A percentile compares a stretch with the other conserved stretches of the same genome.
These are phyloP conservation scores for Antheraea assamensis DNA, from an alignment of 2,888 invertebrate genomes.

Conservation along the genomic window DNA sequence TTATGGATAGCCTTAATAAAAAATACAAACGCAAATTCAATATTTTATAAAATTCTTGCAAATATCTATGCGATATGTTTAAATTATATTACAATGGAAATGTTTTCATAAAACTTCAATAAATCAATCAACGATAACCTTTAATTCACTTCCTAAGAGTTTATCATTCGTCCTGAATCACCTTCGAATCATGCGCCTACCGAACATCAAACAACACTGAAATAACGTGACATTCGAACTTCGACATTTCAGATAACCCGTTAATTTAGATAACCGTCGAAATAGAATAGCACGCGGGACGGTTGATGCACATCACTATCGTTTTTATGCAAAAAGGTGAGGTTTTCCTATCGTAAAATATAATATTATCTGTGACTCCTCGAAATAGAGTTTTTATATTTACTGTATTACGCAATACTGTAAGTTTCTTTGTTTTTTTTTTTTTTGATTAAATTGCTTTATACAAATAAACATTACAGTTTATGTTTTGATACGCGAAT, in stretches of 20 bases:
- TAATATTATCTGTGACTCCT: background rate
- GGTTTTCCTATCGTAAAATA: background rate
- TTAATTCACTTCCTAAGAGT: background rate
- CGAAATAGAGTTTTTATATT: too few species aligned
- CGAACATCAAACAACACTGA: background rate
- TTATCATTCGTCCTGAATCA: slow-evolving; percentile 26
- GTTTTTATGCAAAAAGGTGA: background rate
- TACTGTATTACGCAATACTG: too few species aligned
- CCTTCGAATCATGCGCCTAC: slow-evolving; percentile 23
- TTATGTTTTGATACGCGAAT: too few species aligned
- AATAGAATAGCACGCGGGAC: slow-evolving; percentile 10
- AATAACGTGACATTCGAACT: background rate
- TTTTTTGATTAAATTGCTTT: too few species aligned
- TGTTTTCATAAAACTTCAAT: background rate
- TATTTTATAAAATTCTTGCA: too few species aligned
- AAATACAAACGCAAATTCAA: too few species aligned
- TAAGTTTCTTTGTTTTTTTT: too few species aligned
- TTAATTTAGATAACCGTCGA: background rate
- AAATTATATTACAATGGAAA: background rate
- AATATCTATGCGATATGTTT: too few species aligned
- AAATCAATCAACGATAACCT: background rate
- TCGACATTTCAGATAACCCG: slow-evolving; percentile 8
- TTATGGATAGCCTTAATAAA: too few species aligned
- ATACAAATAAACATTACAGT: too few species aligned
- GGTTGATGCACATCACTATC: slow-evolving; percentile 2